phyloP scores from a whole-genome alignment of 2,797 vertebrate species.

The Gadopsis bispinosus region DNA sequence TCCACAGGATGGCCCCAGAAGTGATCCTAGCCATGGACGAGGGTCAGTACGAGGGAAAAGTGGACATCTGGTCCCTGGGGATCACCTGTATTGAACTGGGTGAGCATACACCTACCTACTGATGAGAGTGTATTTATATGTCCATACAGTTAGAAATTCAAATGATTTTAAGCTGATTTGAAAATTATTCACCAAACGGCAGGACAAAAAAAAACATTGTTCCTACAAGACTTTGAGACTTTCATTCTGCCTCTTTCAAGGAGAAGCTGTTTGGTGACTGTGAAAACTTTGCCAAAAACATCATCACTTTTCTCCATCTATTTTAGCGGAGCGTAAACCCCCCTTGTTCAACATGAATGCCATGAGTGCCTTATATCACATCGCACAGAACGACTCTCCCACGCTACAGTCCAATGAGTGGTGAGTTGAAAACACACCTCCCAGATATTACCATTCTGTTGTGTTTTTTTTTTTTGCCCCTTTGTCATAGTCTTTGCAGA shows the following conservation, averaged over 20 bases:
- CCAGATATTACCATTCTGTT: background rate
- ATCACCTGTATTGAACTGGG: constrained; percentile 98
- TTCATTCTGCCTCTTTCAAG: background rate
- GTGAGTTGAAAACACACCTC: constrained; percentile 85
- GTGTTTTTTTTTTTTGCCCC: background rate
- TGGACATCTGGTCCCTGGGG: constrained; percentile 96
- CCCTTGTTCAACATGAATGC: constrained; percentile 99
- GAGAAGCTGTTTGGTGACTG: constrained; percentile 7
- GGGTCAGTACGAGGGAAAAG: constrained; percentile 97
- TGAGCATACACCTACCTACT: constrained; percentile 74
- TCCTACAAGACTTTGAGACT: background rate
- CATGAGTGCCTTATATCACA: constrained; percentile 99
- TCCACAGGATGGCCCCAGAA: constrained; percentile 96
- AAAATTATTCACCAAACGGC: background rate
- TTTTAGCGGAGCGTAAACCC: constrained; percentile 95
- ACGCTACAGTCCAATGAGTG: constrained; percentile 96
- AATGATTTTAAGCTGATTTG: constrained; percentile 8
- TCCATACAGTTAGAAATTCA: background rate
- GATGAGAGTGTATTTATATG: background rate
- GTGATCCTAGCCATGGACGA: constrained; percentile 99
- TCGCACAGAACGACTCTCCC: constrained; percentile 99
- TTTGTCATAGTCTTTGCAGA: background rate
- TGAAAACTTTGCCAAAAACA: constrained; percentile 10
- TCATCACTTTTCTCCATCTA: background rate
- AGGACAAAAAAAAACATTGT: background rate